Evolutionary conservation across 2,113 vertebrate genomes (phyloP).

Genomic region (Sinocyclocheilus anophthalmus): DNA sequence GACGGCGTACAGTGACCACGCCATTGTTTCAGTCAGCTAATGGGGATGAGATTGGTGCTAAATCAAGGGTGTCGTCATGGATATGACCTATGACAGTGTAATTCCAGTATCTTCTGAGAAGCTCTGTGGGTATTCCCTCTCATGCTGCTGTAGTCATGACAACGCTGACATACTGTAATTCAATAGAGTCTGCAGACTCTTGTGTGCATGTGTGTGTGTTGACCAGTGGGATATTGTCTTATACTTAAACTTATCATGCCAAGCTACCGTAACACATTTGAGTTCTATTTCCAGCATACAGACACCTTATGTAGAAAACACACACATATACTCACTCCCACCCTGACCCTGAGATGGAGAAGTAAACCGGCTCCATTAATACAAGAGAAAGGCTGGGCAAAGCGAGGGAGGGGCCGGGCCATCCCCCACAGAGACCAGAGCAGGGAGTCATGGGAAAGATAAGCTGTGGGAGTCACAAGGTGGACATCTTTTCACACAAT

Average conservation of each 20-base stretch:
- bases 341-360: conserved; percentile 47
- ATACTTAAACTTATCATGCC: conserved; percentile 21
- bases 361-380: conserved; percentile 54
- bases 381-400: conserved; percentile 44
- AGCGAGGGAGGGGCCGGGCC: conserved; percentile 40
- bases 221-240: conserved; percentile 42
- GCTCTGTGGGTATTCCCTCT: conserved; percentile 57
- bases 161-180: conserved; percentile 67
- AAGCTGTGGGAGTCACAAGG: conserved; percentile 56
- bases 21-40: conserved; percentile 19
- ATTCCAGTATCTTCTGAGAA: conserved; percentile 63
- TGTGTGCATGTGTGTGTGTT: conserved; percentile 28
- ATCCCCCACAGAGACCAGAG: conserved; percentile 52
- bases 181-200: conserved; percentile 54
- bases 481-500: conserved; percentile 48
- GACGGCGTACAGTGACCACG: conserved; percentile 7
- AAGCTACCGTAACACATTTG: neutral
- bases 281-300: neutral
- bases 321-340: conserved; percentile 15
- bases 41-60: conserved; percentile 47
- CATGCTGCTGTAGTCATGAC: conserved; percentile 65
- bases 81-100: conserved; percentile 59
- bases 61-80: conserved; percentile 62
- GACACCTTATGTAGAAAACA: neutral
- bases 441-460: conserved; percentile 61